Base-by-base conservation (phyloP, 2,888 invertebrate genomes). In the Neocrepidodera transversa region DNA sequence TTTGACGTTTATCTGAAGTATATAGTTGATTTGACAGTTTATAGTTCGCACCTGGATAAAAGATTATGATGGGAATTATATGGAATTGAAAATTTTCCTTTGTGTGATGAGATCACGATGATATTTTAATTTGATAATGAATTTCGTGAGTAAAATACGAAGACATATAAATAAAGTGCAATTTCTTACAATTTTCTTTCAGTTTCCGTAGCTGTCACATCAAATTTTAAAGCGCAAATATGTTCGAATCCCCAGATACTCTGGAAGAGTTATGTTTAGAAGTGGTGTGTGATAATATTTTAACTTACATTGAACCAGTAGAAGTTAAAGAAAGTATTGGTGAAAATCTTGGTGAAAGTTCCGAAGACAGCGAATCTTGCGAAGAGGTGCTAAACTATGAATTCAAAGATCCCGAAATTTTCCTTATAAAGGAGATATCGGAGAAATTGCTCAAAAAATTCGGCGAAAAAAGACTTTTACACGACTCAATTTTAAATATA, bases 241-340 rank as follows among this genome's bases (percentile, higher is more conserved):
- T 87, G 87, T 86, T 83, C 71, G 86, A 86, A 74, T 85, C 83
- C 62, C 87, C 87, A 35, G 79, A 79, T 71, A 83, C 85, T 62
- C 79, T 88, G 52, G 85, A 86, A 76, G 85, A 86, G 67, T 80
- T 83, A 68, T 88, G 87, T 75, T 80, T 88, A 42, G 85, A 86
- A 71, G 84, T 82, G 67, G 86, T 88, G 66, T 86, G 86, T 74
- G 85, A 85, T 66, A 86, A 87, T 73, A 80, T 87, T 58, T 77
- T 82, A 63, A 81, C 81, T 13, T 75, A 70, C 57, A 67, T 72
- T 30, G 67, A 68, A 36, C 63, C 78, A 50, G 77, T 76, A 58
- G 76, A 76, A 36, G 76, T 64, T 5, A 64, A 67, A 36, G 68
- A 65, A 42, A 64, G 63, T 8, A 62, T 65, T 49, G 63, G 58